Base-by-base conservation (phyloP, 37 sponge, comb jelly and placozoan genomes). In the Chondrilla cf. caribensis region DNA sequence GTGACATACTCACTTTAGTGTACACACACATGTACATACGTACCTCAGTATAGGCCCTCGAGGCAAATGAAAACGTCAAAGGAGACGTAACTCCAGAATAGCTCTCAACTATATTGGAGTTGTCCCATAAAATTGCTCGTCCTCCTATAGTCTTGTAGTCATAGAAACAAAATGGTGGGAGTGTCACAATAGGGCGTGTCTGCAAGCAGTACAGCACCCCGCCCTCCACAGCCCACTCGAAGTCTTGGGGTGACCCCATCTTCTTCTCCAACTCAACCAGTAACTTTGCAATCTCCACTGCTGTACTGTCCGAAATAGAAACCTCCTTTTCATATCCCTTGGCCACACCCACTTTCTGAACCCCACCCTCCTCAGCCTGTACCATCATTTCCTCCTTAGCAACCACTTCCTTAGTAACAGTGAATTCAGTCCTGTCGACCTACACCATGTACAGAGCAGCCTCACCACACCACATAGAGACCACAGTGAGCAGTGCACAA, bases 21-120 rank as follows among this genome's bases (percentile, higher is more conserved):
- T n/a, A n/a, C n/a, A n/a, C n/a, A n/a, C n/a, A 17, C 57, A 32
- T 3, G 38, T 32, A 7, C 58, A 51, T 29, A 42, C 36, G 31
- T 25, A 90, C 94, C 81, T 77, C 41, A 44, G 84, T 78, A 65
- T 94, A 94, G 17, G 82, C 91, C 25, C 60, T 47, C 3, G 95
- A 90, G 7, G 89, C 91, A 81, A 94, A 94, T 43, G 95, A 94
- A 82, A 94, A 94, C 75, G 95, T 94, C 58, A 94, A 75, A 60
- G 95, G 95, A 37, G 95, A 85, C 1, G 95, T 94, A 54, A 94
- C 95, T 26, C 95, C 95, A 57, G 86, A 35, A 64, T 90, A 94
- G 75, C 90, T 89, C 81, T 94, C 95, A 19, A 94, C 95, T n/a
- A 94, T 88, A 84, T 94, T 94, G 24, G 95, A 94, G 84, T 94